These are phyloP conservation scores for Antrozous pallidus DNA, from an alignment of 2,797 vertebrate species.

Conservation along the genomic window DNA sequence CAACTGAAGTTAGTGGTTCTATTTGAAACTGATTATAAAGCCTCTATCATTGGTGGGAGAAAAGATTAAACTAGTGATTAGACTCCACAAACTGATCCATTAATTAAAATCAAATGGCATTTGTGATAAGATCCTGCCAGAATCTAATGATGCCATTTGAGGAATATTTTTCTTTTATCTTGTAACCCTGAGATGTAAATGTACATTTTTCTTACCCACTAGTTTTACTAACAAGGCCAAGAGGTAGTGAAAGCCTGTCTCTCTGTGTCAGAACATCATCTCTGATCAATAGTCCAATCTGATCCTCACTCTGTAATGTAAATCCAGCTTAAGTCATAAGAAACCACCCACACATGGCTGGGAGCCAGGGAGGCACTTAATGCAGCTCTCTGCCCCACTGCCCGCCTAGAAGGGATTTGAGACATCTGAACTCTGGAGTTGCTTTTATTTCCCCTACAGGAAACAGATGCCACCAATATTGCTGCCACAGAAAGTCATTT, in stretches of 20 bases:
- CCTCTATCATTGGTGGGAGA: neutral
- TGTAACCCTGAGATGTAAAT: conserved; percentile 26
- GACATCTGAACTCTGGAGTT: neutral
- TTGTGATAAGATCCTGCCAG: neutral
- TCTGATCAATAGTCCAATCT: conserved; percentile 38
- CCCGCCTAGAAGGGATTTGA: neutral
- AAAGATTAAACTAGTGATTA: neutral
- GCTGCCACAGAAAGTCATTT: neutral
- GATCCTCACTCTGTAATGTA: conserved; percentile 1
- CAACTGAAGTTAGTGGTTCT: neutral
- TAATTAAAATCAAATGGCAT: conserved; percentile 8
- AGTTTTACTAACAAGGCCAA: conserved; percentile 30
- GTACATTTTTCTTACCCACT: conserved; percentile 21
- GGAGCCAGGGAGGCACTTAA: conserved; percentile 64
- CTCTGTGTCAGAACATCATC: conserved; percentile 39
- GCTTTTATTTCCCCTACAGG: neutral
- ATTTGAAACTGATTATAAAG: neutral
- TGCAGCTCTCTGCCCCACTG: neutral
- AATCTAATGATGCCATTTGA: neutral
- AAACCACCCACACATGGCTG: neutral
- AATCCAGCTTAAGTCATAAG: conserved; percentile 28
- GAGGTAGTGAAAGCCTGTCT: conserved; percentile 18
- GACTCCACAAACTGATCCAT: neutral
- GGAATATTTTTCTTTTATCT: conserved; percentile 35
- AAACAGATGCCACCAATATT: conserved; percentile 3